Conservation (phyloP, 2,888 invertebrate genomes). For the Thecocarcelia acutangulata region DNA sequence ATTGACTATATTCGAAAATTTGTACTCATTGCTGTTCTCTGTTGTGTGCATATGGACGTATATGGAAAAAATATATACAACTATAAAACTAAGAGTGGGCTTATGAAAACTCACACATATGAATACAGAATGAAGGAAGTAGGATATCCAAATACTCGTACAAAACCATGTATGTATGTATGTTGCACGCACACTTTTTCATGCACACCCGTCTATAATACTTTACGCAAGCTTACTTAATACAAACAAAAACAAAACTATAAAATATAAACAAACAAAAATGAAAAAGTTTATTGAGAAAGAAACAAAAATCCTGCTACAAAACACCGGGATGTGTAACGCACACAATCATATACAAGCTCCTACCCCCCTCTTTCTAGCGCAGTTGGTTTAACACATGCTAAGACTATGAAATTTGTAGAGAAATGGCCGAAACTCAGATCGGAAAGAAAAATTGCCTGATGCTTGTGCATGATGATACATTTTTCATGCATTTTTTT, state of each 20-base stretch:
- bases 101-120: slow-evolving; percentile 70
- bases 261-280: slow-evolving; percentile 30
- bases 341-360: slow-evolving; percentile 16
- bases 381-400: neutral
- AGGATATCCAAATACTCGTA: slow-evolving; percentile 31
- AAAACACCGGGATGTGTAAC: slow-evolving; percentile 52
- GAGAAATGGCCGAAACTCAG: slow-evolving; percentile 52
- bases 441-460: slow-evolving; percentile 68
- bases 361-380: neutral
- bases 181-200: slow-evolving; percentile 38
- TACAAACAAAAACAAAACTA: slow-evolving; percentile 42
- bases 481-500: slow-evolving; percentile 38
- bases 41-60: slow-evolving; percentile 56
- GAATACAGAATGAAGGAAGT: slow-evolving; percentile 51
- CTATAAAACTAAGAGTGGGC: slow-evolving; percentile 65
- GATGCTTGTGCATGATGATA: slow-evolving; percentile 64
- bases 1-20: no score
- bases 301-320: slow-evolving; percentile 43
- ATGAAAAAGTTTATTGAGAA: neutral
- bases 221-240: slow-evolving; percentile 71
- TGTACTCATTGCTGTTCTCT: no score
- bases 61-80: slow-evolving; percentile 39
- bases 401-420: slow-evolving; percentile 42
- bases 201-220: slow-evolving; percentile 67
- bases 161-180: slow-evolving; percentile 50